These are phyloP conservation scores for Hirtodrosophila duncani DNA, from an alignment of 2,888 invertebrate species.

Conservation along the genomic window DNA sequence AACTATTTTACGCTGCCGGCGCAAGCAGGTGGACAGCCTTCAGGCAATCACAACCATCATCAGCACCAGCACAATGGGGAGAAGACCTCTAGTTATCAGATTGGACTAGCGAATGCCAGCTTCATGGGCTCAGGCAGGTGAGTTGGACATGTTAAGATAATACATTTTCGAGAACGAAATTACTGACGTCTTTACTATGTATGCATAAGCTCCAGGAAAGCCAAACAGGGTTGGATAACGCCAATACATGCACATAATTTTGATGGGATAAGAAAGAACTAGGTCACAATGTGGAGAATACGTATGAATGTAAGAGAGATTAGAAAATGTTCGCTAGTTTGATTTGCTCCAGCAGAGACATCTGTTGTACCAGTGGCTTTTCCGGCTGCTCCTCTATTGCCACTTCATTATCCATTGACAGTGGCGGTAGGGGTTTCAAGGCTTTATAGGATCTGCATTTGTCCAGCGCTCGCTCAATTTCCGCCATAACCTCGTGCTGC, in stretches of 20 bases:
- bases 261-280: constrained; percentile 5
- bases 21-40: constrained; percentile 12
- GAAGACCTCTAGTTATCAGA: constrained; percentile 71
- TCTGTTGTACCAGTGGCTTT: constrained; percentile 13
- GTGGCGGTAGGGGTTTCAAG: not conserved
- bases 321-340: constrained; percentile 43
- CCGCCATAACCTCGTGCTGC: constrained; percentile 1
- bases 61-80: constrained; percentile 60
- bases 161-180: not conserved
- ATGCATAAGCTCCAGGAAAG: not conserved
- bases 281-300: too few relatives aligned
- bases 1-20: constrained; percentile 38
- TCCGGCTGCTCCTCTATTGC: constrained; percentile 1
- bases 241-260: constrained; percentile 31
- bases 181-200: not conserved
- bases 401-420: not conserved
- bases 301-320: not conserved
- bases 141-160: constrained; percentile 21
- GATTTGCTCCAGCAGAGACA: constrained; percentile 43
- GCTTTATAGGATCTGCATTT: constrained; percentile 33
- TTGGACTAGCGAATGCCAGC: constrained; percentile 67
- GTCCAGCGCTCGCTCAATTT: constrained; percentile 43
- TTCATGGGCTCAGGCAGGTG: constrained; percentile 72
- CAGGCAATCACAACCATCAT: constrained; percentile 18
- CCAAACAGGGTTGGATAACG: not conserved